Percentiles rank a stretch among this genome's conserved stretches.
These are phyloP conservation scores for Crossaster papposus DNA, from an alignment of 53 echinoderm and acorn worm genomes.

Conservation along the genomic window DNA sequence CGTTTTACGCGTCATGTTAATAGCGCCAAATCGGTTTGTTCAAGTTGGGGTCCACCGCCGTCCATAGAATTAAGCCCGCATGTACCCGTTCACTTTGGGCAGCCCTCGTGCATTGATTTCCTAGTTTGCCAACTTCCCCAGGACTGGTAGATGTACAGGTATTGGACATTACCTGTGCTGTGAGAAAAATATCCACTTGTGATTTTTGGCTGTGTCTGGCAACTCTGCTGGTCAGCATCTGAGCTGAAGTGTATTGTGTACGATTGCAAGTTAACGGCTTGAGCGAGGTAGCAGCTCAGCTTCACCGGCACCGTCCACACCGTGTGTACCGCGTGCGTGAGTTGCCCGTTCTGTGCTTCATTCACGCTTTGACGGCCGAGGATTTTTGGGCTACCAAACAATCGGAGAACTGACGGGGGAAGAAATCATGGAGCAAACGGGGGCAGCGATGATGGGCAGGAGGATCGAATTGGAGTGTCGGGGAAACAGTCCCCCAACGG, in stretches of 20 bases:
- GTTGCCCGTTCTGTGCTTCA: not conserved
- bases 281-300: not conserved
- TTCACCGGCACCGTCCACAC: too few species aligned
- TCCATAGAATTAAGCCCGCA: not conserved
- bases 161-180: slow-evolving; percentile 7
- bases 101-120: slow-evolving; percentile 55
- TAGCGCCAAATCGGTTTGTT: slow-evolving; percentile 66
- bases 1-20: slow-evolving; percentile 38
- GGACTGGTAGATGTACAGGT: not conserved
- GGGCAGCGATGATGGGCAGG: slow-evolving; percentile 74
- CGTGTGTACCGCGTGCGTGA: not conserved
- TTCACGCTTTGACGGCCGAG: not conserved
- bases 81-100: not conserved
- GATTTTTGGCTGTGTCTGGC: not conserved
- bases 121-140: not conserved
- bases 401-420: slow-evolving; percentile 3
- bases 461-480: slow-evolving; percentile 84
- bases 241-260: not conserved
- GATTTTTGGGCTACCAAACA: not conserved
- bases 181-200: not conserved
- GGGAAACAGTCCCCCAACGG: slow-evolving; percentile 69
- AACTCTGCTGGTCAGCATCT: not conserved
- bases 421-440: slow-evolving; percentile 56
- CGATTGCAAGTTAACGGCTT: not conserved
- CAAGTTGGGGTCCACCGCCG: not conserved